Base-by-base conservation (phyloP, 2,113 vertebrate genomes). In the Coptodon rendalli region DNA sequence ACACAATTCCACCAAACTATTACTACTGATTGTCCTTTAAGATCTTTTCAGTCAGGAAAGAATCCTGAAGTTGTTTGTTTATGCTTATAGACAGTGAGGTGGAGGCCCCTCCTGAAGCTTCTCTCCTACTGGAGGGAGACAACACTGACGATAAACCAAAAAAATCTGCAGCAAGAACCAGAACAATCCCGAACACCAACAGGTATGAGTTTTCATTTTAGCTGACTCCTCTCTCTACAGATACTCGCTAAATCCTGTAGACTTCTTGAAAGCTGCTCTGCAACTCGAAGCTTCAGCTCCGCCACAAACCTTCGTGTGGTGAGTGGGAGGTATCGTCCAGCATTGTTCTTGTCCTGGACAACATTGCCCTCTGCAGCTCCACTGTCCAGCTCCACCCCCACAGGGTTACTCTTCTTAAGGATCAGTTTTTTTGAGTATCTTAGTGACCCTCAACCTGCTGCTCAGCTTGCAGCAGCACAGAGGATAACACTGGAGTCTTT, bases 61-160 rank as follows among this genome's bases (percentile, higher is more conserved):
- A 38, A n/a, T 2, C 4, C 34, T 22, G 61, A 66, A 66, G 38
- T 2, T 66, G 10, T 79, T 34, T 87, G n/a, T 87, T 71, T 63
- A 2, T 83, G 14, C 83, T n/a, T 68, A 19, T 16, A 95, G 95
- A 94, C 13, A 80, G 22, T 40, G 91, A 91, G 3, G 31, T 3
- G 3, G 86, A 87, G 27, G 45, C 2, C 1, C 7, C 17, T 1
- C 6, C 83, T 24, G 89, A 94, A 24, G 82, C 3, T 1, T 43
- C 86, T n/a, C 1, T 40, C 1, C 31, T 86, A 54, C 29, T 53
- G 56, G 90, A 93, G 3, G 90, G 9, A 45, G 85, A 87, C 29
- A 59, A 14, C n/a, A 0, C n/a, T 0, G 91, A 92, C 1, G 82
- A 89, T 2, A 86, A 81, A 73, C 73, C 81, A 19, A 82, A 7